A percentile compares a stretch with the other conserved stretches of the same genome.
phyloP scores from a whole-genome alignment of 2,113 vertebrate genomes.

The Perca schrenkii region DNA sequence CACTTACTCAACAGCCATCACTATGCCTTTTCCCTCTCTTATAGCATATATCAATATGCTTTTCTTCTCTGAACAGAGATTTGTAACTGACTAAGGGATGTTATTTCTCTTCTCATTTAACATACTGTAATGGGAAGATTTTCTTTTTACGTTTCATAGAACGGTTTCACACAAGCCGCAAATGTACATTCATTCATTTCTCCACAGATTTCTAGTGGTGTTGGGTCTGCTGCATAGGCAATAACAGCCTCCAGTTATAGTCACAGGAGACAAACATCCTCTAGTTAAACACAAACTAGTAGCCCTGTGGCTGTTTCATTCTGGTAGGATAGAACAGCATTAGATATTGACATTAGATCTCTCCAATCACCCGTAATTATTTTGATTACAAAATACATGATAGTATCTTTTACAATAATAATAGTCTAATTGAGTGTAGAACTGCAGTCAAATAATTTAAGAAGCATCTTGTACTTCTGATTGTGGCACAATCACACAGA shows the following conservation, averaged over 20 bases:
- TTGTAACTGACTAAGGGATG: background rate
- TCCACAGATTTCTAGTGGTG: background rate
- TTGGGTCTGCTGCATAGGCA: background rate
- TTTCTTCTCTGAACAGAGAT: slow-evolving; percentile 5
- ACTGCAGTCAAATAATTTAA: background rate
- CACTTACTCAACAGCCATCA: background rate
- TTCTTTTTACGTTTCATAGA: background rate
- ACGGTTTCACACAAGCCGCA: background rate
- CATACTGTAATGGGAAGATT: background rate
- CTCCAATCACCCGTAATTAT: background rate
- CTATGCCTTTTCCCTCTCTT: slow-evolving; percentile 2
- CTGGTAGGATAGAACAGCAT: background rate
- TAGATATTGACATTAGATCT: background rate
- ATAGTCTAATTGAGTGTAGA: background rate
- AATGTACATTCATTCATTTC: slow-evolving; percentile 11
- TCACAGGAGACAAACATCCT: background rate
- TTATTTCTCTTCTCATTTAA: background rate
- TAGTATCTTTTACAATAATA: no score
- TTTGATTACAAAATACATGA: background rate
- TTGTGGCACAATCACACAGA: no score
- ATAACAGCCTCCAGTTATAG: slow-evolving; percentile 6
- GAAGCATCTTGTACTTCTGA: background rate
- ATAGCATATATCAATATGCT: background rate
- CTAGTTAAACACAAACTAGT: slow-evolving; percentile 6
- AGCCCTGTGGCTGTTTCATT: background rate